Conservation (phyloP, 2,113 vertebrate genomes). For the Apaloderma vittatum region DNA sequence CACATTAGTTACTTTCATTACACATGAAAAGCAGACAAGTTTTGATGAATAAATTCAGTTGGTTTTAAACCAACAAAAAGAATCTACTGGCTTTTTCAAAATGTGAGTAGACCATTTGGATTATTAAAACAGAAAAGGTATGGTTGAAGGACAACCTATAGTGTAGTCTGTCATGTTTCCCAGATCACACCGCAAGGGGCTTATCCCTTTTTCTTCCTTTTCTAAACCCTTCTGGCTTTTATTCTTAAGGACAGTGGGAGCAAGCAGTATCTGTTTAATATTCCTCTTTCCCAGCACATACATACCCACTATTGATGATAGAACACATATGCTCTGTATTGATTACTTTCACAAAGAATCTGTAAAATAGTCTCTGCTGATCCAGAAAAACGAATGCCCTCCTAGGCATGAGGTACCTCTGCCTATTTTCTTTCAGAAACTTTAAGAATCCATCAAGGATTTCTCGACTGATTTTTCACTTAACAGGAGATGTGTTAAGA, state of each 20-base stretch:
- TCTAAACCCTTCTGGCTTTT: background rate
- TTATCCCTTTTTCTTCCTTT: background rate
- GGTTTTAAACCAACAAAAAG: background rate
- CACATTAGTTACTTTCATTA: background rate
- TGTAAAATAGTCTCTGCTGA: background rate
- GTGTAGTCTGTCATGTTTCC: background rate
- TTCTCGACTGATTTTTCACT: background rate
- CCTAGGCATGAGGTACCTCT: background rate
- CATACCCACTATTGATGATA: background rate
- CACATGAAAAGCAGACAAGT: background rate
- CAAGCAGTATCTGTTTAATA: rapidly evolving
- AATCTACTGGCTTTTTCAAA: background rate
- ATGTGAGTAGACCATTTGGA: background rate
- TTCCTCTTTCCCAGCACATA: background rate
- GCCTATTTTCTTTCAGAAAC: background rate
- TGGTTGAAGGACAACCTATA: background rate
- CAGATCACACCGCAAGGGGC: rapidly evolving
- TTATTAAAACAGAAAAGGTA: background rate
- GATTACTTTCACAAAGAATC: background rate
- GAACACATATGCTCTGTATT: background rate
- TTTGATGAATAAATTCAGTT: background rate
- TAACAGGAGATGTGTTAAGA: background rate
- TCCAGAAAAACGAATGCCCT: background rate
- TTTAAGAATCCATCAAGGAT: background rate
- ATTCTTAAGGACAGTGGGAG: background rate